These are phyloP conservation scores for Willisornis vidua DNA, from an alignment of 2,113 vertebrate species.

Conservation along the genomic window DNA sequence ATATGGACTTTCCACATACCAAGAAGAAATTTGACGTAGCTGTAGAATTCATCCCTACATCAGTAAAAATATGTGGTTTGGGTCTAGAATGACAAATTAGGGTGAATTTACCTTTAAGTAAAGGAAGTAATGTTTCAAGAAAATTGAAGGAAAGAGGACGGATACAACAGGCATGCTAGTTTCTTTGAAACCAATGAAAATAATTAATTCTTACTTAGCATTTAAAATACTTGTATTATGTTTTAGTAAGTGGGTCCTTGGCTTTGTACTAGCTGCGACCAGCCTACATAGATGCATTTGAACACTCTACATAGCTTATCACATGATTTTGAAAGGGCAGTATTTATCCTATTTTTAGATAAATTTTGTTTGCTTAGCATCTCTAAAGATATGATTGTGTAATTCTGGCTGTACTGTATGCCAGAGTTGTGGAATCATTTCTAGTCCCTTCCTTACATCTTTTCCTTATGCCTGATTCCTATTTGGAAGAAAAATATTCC, in stretches of 20 bases:
- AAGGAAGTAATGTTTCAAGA: background rate
- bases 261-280: background rate
- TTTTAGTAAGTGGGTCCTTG: background rate
- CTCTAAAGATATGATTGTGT: background rate
- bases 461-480: background rate
- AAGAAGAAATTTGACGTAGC: background rate
- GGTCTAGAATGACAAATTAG: background rate
- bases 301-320: background rate
- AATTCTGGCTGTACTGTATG: background rate
- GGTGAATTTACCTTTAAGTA: background rate
- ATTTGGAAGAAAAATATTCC: background rate
- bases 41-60: background rate
- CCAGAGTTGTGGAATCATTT: background rate
- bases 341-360: background rate
- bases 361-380: background rate
- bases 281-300: background rate
- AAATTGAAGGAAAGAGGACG: background rate
- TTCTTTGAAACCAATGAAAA: background rate
- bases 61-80: background rate
- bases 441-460: background rate
- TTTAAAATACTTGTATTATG: background rate
- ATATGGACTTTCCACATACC: background rate
- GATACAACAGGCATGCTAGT: background rate
- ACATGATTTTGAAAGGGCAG: background rate
- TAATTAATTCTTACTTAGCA: background rate